Conservation (phyloP, 2,797 vertebrate genomes). For the Arnoldichthys spilopterus region DNA sequence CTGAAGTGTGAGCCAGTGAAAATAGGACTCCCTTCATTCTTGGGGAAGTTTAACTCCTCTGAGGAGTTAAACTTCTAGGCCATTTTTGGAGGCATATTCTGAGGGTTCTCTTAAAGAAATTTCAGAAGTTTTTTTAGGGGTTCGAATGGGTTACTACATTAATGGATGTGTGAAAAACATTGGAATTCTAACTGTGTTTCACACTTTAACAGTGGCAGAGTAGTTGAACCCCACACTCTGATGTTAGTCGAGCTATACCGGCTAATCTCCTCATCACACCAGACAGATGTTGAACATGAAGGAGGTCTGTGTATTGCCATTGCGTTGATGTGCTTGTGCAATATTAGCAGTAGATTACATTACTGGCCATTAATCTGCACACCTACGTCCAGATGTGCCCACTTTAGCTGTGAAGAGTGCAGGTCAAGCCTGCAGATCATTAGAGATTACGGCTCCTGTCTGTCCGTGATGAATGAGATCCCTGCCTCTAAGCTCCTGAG, state of each 20-base stretch:
- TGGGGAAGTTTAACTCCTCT: no score
- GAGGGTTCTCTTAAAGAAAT: no score
- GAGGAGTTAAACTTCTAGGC: no score
- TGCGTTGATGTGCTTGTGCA: slow-evolving; percentile 1
- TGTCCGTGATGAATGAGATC: slow-evolving; percentile 32
- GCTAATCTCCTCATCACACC: slow-evolving; percentile 31
- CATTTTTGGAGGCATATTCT: no score
- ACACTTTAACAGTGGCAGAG: neutral
- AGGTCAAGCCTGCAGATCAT: slow-evolving; percentile 41
- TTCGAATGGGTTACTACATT: neutral
- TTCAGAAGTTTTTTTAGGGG: no score
- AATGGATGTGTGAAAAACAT: no score
- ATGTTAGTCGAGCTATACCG: neutral
- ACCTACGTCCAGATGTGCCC: slow-evolving; percentile 32
- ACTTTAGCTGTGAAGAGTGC: slow-evolving; percentile 12
- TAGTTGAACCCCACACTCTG: neutral
- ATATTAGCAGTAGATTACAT: neutral
- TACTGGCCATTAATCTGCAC: slow-evolving; percentile 26
- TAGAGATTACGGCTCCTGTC: slow-evolving; percentile 22
- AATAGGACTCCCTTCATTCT: no score
- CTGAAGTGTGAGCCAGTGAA: no score
- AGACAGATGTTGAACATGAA: slow-evolving; percentile 15
- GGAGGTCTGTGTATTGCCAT: neutral
- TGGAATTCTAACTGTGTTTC: neutral
- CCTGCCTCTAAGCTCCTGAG: slow-evolving; percentile 10